Conservation (phyloP, 2,113 vertebrate genomes). For the Tor tambroides region DNA sequence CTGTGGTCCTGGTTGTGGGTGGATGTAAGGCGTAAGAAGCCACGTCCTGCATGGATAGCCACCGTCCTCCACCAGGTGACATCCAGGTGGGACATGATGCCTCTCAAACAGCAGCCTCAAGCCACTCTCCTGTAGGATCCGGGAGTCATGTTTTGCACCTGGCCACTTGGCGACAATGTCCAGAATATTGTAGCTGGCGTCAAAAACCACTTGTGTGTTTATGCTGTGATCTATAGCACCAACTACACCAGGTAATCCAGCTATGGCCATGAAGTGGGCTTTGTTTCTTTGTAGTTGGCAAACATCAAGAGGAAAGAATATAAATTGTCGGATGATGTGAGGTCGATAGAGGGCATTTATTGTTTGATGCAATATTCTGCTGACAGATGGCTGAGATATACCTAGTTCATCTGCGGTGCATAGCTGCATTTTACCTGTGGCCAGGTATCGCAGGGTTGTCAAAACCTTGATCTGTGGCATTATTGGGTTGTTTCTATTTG, state of each 20-base stretch:
- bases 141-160: not conserved
- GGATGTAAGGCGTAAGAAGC: conserved; percentile 11
- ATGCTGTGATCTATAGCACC: not conserved
- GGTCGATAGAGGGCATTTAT: not conserved
- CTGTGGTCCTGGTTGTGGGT: not conserved
- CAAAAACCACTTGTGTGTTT: not conserved
- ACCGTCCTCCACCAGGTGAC: not conserved
- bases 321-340: not conserved
- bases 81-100: conserved; percentile 19
- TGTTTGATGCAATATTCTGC: too few species aligned
- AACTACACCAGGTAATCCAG: not conserved
- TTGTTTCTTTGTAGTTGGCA: not conserved
- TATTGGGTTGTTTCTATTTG: too few species aligned
- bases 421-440: too few species aligned
- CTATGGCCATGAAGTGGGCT: not conserved
- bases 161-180: not conserved
- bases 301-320: not conserved
- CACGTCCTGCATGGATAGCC: not conserved
- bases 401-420: too few species aligned
- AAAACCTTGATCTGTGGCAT: too few species aligned
- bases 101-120: conserved; percentile 31
- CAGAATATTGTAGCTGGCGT: not conserved
- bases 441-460: too few species aligned
- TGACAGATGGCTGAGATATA: too few species aligned
- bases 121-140: not conserved